phyloP scores from a whole-genome alignment of 2,797 vertebrate species.

The Sardinella longiceps region DNA sequence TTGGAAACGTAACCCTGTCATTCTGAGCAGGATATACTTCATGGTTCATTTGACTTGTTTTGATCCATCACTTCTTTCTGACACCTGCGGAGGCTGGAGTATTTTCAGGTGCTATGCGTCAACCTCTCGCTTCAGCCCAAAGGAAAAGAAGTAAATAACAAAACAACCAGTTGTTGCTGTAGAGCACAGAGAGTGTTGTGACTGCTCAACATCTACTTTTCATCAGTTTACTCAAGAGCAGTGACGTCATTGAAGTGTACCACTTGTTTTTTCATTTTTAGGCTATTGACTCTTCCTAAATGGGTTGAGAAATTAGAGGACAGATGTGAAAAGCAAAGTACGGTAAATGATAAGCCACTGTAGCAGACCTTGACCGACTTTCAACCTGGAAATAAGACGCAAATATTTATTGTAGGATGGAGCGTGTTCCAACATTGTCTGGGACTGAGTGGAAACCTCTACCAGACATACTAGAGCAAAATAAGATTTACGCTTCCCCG shows the following conservation, averaged over 20 bases:
- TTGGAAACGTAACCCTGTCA: too few species aligned
- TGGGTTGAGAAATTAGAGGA: background rate
- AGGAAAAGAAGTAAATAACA: background rate
- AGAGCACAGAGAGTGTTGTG: too few species aligned
- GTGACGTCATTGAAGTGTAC: background rate
- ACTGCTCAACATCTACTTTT: too few species aligned
- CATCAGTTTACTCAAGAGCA: background rate
- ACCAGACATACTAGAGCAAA: slow-evolving; percentile 60
- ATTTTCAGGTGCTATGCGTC: background rate
- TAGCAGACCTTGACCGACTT: slow-evolving; percentile 53
- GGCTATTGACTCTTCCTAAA: background rate
- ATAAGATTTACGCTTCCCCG: slow-evolving; percentile 50
- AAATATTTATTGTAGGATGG: slow-evolving; percentile 68
- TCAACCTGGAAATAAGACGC: slow-evolving; percentile 57
- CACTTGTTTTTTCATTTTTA: background rate
- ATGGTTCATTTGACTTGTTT: background rate
- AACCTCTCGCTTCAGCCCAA: background rate
- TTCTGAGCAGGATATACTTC: background rate
- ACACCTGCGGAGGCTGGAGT: background rate
- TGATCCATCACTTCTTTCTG: background rate
- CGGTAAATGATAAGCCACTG: slow-evolving; percentile 2
- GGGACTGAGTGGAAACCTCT: slow-evolving; percentile 55
- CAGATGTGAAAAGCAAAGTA: background rate
- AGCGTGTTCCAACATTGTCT: slow-evolving; percentile 60
- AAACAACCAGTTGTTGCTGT: background rate